A percentile compares a stretch with the other conserved stretches of the same genome.
Evolutionary conservation across 2,113 vertebrate genomes (phyloP).

Genomic region (Malurus melanocephalus): DNA sequence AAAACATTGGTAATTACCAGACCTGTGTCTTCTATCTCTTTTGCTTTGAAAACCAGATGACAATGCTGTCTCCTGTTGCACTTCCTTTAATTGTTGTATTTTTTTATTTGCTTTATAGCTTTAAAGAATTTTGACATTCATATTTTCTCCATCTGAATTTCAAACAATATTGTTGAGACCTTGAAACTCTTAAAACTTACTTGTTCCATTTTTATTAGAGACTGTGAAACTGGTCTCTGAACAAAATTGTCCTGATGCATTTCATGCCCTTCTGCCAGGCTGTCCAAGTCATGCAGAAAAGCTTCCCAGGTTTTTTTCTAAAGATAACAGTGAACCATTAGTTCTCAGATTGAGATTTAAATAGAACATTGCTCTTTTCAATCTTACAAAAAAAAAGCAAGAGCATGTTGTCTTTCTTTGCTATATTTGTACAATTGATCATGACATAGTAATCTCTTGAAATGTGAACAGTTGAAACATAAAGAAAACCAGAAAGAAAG

Average conservation of each 20-base stretch:
- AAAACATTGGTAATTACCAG: not conserved
- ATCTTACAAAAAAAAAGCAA: not conserved
- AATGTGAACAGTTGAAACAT: not conserved
- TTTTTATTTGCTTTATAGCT: not conserved
- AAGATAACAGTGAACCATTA: not conserved
- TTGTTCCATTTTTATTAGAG: not conserved
- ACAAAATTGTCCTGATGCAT: not conserved
- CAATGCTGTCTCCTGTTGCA: not conserved
- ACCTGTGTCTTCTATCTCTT: not conserved
- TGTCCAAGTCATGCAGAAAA: not conserved
- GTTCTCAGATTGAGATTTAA: not conserved
- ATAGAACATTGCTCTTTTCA: not conserved
- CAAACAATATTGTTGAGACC: not conserved
- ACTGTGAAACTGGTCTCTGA: not conserved
- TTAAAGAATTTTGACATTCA: not conserved
- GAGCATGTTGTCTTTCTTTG: not conserved
- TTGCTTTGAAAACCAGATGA: not conserved
- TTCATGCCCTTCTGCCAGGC: not conserved
- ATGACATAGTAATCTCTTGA: not conserved
- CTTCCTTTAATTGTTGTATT: not conserved
- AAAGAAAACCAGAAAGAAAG: not conserved
- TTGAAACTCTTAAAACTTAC: not conserved
- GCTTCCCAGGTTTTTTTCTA: not conserved
- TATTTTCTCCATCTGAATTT: not conserved
- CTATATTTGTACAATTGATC: not conserved